Evolutionary conservation across 2,888 invertebrate genomes (phyloP).

Genomic region (Acanthacorydalis orientalis): DNA sequence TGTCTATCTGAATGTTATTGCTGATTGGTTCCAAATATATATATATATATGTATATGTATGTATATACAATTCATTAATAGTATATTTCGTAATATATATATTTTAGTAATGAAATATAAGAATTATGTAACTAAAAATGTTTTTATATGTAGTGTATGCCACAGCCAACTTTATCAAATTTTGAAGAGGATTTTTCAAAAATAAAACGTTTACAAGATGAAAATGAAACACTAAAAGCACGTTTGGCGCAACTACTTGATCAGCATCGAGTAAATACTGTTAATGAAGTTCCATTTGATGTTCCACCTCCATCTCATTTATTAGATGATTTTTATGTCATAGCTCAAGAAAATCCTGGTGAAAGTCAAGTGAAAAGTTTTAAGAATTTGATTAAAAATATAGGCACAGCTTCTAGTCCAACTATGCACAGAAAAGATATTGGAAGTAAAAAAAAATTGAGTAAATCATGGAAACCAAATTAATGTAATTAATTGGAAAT

Average conservation of each 20-base stretch:
- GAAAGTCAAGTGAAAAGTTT: slow-evolving; percentile 61
- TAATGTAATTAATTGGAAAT: neutral
- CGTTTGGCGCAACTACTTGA: slow-evolving; percentile 35
- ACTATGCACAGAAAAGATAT: slow-evolving; percentile 55
- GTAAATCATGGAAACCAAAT: neutral
- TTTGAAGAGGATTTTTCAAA: slow-evolving; percentile 73
- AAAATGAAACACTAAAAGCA: slow-evolving; percentile 53
- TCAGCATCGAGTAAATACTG: slow-evolving; percentile 17
- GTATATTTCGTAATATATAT: no score
- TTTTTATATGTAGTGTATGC: slow-evolving; percentile 50
- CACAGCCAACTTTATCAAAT: slow-evolving; percentile 67
- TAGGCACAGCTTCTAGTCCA: slow-evolving; percentile 63
- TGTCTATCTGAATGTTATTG: no score
- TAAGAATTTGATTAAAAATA: slow-evolving; percentile 62
- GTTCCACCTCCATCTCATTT: slow-evolving; percentile 60
- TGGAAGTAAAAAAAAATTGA: slow-evolving; percentile 31
- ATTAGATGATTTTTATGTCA: slow-evolving; percentile 82
- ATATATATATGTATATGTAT: no score
- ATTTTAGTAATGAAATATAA: slow-evolving; percentile 2
- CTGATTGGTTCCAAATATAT: no score
- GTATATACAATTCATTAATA: no score
- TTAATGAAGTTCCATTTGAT: slow-evolving; percentile 42
- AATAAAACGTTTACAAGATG: slow-evolving; percentile 68
- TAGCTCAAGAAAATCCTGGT: slow-evolving; percentile 49
- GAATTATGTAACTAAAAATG: neutral